phyloP scores from a whole-genome alignment of 53 echinoderm and acorn worm species.

The Antedon mediterranea region DNA sequence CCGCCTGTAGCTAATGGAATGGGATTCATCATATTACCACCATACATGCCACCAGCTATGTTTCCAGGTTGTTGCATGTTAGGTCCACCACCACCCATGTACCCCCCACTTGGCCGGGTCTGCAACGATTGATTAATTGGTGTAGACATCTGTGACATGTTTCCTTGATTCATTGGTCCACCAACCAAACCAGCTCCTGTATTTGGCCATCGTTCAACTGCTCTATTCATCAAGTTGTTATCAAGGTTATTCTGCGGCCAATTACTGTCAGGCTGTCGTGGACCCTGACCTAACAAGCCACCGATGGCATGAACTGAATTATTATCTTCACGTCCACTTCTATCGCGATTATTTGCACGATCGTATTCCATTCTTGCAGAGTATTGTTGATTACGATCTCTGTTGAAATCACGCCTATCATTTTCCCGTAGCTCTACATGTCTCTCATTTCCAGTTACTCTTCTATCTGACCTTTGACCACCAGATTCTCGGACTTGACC shows the following conservation, averaged over 20 bases:
- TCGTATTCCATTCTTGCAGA: background rate
- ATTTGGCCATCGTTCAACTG: conserved; percentile 4
- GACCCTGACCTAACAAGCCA: conserved; percentile 2
- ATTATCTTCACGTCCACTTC: background rate
- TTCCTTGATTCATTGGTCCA: background rate
- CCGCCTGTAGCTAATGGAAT: background rate
- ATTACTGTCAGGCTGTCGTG: background rate
- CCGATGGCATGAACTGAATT: background rate
- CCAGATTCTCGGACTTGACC: background rate
- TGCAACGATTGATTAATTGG: background rate
- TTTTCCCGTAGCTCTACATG: background rate
- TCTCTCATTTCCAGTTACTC: background rate
- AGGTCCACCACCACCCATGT: conserved; percentile 12
- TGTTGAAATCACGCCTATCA: background rate
- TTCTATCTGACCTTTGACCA: background rate
- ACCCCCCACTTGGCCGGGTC: background rate
- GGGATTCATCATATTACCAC: background rate
- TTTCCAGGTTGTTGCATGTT: background rate
- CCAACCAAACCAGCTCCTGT: background rate
- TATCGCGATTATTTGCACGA: background rate
- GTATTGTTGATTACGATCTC: background rate
- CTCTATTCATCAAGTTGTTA: background rate
- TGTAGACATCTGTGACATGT: background rate
- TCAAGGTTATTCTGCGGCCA: background rate
- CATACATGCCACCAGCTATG: background rate